Conservation (phyloP, 2,113 vertebrate species). For the Phalacrocorax brasilianus region DNA sequence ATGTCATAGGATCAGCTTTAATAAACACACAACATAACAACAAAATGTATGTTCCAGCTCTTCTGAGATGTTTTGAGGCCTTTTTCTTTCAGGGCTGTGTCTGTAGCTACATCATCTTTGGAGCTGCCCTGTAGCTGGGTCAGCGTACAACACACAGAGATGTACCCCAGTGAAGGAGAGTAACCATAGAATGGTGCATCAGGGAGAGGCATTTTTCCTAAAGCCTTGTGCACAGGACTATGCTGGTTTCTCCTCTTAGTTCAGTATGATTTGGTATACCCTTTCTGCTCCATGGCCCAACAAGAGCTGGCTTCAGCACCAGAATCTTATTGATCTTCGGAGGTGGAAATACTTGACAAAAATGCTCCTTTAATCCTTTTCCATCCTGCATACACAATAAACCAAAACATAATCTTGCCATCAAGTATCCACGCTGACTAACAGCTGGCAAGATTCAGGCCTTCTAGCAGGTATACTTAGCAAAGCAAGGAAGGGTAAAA, state of each 20-base stretch:
- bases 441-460: background rate
- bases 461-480: background rate
- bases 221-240: background rate
- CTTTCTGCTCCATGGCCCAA: background rate
- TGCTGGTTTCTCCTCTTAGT: background rate
- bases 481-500: background rate
- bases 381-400: background rate
- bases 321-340: background rate
- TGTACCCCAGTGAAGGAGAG: background rate
- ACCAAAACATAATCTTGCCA: background rate
- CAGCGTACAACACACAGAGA: background rate
- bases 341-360: background rate
- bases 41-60: background rate
- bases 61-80: background rate
- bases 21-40: background rate
- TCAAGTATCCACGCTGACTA: background rate
- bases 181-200: accelerated
- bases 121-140: background rate
- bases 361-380: background rate
- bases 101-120: background rate
- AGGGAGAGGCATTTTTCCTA: background rate
- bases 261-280: background rate
- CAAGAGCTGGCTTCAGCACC: background rate
- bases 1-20: background rate
- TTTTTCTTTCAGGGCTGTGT: background rate